Percentiles rank a stretch among this genome's conserved stretches.
phyloP scores from a whole-genome alignment of 2,797 vertebrate species.

The Capromys pilorides region DNA sequence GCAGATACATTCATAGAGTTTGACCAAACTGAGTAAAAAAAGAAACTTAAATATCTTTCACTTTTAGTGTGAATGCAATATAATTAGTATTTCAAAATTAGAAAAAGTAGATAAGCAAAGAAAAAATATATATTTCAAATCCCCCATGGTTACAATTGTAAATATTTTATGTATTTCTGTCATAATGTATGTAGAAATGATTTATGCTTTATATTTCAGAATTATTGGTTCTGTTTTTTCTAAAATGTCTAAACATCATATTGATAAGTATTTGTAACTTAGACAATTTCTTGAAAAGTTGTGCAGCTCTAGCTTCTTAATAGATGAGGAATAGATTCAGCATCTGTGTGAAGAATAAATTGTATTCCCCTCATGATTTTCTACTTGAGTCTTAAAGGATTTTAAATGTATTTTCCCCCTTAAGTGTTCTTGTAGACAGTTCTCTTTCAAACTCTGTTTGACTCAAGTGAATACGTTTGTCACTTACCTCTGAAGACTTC shows the following conservation, averaged over 20 bases:
- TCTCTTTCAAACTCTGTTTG: neutral
- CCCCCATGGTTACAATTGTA: neutral
- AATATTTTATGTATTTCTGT: neutral
- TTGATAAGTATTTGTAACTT: conserved; percentile 16
- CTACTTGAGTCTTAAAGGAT: neutral
- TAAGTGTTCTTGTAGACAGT: neutral
- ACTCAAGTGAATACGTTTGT: neutral
- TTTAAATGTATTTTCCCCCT: neutral
- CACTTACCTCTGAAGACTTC: neutral
- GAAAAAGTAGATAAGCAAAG: neutral
- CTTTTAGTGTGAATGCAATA: neutral
- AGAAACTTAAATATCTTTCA: neutral
- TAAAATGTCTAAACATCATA: neutral
- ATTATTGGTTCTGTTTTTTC: neutral
- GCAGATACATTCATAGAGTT: neutral
- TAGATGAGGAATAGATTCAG: neutral
- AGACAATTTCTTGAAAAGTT: neutral
- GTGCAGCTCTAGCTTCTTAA: neutral
- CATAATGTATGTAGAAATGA: neutral
- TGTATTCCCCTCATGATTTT: neutral
- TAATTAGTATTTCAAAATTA: neutral
- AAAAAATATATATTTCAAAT: neutral
- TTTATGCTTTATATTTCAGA: neutral
- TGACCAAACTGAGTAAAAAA: neutral
- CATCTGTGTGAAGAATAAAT: neutral